These are phyloP conservation scores for Delia radicum DNA, from an alignment of 1,140 invertebrate species.

Conservation along the genomic window DNA sequence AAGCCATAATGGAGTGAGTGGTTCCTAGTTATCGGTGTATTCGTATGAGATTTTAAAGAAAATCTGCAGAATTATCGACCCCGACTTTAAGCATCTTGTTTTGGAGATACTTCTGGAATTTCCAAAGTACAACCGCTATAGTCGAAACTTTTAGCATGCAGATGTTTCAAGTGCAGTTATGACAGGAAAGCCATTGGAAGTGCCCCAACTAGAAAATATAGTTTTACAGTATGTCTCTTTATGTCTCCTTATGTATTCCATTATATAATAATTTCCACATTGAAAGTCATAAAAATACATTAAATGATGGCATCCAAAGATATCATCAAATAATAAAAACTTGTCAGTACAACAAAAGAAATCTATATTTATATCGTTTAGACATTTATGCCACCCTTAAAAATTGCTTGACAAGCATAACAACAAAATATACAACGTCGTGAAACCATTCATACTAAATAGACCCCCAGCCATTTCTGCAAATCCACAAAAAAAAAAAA, in stretches of 20 bases:
- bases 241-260: not conserved
- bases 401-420: conserved; percentile 54
- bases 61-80: no score
- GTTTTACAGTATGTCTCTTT: no score
- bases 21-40: no score
- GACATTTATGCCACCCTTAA: conserved; percentile 30
- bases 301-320: conserved; percentile 53
- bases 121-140: no score
- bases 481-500: not conserved
- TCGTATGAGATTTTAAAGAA: no score
- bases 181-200: no score
- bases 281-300: conserved; percentile 37
- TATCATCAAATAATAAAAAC: conserved; percentile 42
- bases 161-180: no score
- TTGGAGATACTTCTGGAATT: no score
- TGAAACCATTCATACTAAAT: not conserved
- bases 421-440: conserved; percentile 29
- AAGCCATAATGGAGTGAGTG: no score
- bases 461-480: not conserved
- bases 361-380: conserved; percentile 43
- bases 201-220: no score
- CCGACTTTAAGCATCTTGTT: no score
- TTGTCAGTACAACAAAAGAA: not conserved
- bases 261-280: not conserved
- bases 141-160: no score